Conservation (phyloP, 2,797 vertebrate species). For the Fistularia commersonii region DNA sequence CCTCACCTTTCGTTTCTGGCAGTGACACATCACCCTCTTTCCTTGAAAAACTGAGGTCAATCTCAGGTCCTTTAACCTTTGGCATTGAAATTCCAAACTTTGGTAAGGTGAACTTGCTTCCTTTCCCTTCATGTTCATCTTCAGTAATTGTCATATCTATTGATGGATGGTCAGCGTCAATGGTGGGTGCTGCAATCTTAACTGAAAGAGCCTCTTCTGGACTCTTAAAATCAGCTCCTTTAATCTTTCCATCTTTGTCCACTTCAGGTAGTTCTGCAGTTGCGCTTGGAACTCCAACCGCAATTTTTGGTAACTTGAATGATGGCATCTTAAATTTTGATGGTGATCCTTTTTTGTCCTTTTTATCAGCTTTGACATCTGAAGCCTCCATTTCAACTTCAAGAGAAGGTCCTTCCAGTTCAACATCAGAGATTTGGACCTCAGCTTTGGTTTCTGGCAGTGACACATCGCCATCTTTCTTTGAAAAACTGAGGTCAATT, state of each 20-base stretch:
- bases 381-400: slow-evolving; percentile 22
- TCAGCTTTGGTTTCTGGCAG: no score
- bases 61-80: slow-evolving; percentile 21
- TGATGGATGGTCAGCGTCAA: no score
- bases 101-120: slow-evolving; percentile 31
- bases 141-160: slow-evolving; percentile 22
- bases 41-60: slow-evolving; percentile 25
- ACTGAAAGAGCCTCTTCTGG: no score
- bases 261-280: slow-evolving; percentile 28
- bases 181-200: no score
- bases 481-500: no score
- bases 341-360: slow-evolving; percentile 18
- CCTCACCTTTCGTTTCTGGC: slow-evolving; percentile 25
- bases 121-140: slow-evolving; percentile 17
- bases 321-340: slow-evolving; percentile 38
- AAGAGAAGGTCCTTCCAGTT: slow-evolving; percentile 14
- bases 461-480: no score
- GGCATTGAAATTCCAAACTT: background rate
- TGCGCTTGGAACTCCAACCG: slow-evolving; percentile 42
- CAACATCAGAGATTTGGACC: slow-evolving; percentile 21
- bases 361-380: background rate
- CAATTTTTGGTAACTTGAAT: slow-evolving; percentile 46
- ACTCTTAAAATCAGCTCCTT: no score
- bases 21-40: slow-evolving; percentile 38
- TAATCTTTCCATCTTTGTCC: slow-evolving; percentile 21